Percentiles rank a stretch among this genome's conserved stretches.
Evolutionary conservation across 2,797 vertebrate genomes (phyloP).

Genomic region (Geotrypetes seraphini): DNA sequence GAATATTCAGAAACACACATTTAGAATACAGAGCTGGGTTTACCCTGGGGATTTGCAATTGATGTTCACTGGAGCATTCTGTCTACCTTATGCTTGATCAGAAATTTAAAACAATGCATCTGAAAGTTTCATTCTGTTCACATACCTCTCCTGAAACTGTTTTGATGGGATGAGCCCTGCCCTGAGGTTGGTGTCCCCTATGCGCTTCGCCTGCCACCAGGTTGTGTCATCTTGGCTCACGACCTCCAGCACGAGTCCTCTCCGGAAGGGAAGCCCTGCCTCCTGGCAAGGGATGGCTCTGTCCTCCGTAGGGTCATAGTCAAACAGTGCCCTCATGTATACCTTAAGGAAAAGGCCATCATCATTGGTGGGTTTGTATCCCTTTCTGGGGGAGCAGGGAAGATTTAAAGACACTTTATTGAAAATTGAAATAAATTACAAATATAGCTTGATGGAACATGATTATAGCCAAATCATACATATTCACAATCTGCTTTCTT

Average conservation of each 20-base stretch:
- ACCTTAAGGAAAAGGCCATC: slow-evolving; percentile 30
- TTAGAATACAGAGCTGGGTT: too few species aligned
- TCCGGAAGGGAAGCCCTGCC: slow-evolving; percentile 55
- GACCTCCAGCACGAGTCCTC: slow-evolving; percentile 53
- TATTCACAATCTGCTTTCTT: too few species aligned
- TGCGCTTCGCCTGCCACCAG: slow-evolving; percentile 63
- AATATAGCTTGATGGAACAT: too few species aligned
- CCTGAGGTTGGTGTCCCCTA: slow-evolving; percentile 56
- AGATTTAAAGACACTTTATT: too few species aligned
- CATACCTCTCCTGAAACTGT: slow-evolving; percentile 63
- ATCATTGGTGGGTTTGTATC: too few species aligned
- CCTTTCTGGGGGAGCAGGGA: too few species aligned
- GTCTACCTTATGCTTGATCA: too few species aligned
- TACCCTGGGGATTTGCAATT: fast-evolving
- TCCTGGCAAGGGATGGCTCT: slow-evolving; percentile 64
- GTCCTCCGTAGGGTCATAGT: slow-evolving; percentile 58
- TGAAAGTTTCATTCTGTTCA: too few species aligned
- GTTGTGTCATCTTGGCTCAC: slow-evolving; percentile 62
- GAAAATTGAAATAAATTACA: too few species aligned
- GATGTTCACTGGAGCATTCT: background rate
- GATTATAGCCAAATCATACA: too few species aligned
- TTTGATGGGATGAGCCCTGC: slow-evolving; percentile 63
- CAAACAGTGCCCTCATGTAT: slow-evolving; percentile 59
- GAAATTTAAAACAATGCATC: too few species aligned
- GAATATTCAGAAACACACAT: too few species aligned